Base-by-base conservation (phyloP, 2,888 invertebrate genomes). In the Abrostola triplasia region DNA sequence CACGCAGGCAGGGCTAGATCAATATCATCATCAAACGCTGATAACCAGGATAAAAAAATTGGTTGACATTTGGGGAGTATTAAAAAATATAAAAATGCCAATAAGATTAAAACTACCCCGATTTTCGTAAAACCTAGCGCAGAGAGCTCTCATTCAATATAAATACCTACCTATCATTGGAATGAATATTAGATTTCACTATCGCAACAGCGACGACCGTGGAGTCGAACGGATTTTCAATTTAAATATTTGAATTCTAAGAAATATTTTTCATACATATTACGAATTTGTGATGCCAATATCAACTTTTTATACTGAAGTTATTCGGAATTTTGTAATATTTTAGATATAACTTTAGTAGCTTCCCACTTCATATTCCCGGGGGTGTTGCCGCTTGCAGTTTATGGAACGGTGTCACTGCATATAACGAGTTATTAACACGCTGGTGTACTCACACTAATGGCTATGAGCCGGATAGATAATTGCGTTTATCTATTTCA, bases 181-280 rank as follows among this genome's bases (percentile, higher is more conserved):
- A 90, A 91, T 90, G 89, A 90, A 90, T 92, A 91, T 92, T 90
- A 90, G 86, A 91, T 91, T 90, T 90, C 87, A 89, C 86, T 90
- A 89, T 83, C 62, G 69, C 67, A 81, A 89, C 83, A 87, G 60
- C 54, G 78, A 82, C 85, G 86, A 63, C 73, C 61, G 55, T 82
- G 57, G 88, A 90, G 88, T 71, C 52, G 76, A 58, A 56, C 24
- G 37, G 41, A 63, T 55, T 64, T 57, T 49, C 35, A 12, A 0
- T 70, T 57, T 47, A 64, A 61, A 69, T 53, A 51, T 67, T n/a
- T n/a, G n/a, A n/a, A 60, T 70, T 51, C 59, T 0, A 36, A 37
- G 7, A 0, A 6, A 41, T 11, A 44, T 44, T 13, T 44, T 44
- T 44, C 9, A 42, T 12, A 42, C 24, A 4, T 4, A 4, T 24